These are phyloP conservation scores for Hylaeus volcanicus DNA, from an alignment of 1,140 invertebrate species.

Conservation along the genomic window DNA sequence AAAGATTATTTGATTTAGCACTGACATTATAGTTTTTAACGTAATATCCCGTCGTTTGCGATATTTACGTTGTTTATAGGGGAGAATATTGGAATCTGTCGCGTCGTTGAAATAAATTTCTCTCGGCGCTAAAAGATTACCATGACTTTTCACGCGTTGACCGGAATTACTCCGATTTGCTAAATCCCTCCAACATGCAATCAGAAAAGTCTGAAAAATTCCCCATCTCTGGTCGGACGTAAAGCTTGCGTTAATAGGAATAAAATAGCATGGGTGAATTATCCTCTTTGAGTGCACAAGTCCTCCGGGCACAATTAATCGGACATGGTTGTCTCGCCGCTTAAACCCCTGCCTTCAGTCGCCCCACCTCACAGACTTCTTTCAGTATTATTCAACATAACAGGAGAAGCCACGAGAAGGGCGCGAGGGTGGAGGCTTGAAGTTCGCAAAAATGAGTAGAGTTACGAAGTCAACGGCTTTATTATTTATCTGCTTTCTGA, in stretches of 20 bases:
- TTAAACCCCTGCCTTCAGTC: conserved; percentile 26
- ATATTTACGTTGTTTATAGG: conserved; percentile 6
- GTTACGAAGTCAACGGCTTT: conserved; percentile 42
- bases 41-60: not conserved
- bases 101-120: conserved; percentile 4
- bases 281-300: conserved; percentile 60
- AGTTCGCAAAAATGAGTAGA: conserved; percentile 36
- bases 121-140: not conserved
- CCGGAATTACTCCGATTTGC: conserved; percentile 19
- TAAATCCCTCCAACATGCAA: conserved; percentile 13
- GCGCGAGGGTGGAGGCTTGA: not conserved
- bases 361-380: conserved; percentile 22
- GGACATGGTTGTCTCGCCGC: conserved; percentile 58
- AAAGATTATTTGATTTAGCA: too few relatives aligned
- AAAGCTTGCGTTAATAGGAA: conserved; percentile 47
- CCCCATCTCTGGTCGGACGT: not conserved
- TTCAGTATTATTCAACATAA: conserved; percentile 51
- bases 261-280: conserved; percentile 61
- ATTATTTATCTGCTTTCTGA: conserved; percentile 51
- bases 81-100: not conserved
- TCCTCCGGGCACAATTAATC: conserved; percentile 72
- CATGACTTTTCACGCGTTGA: conserved; percentile 1
- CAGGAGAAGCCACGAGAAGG: conserved; percentile 9
- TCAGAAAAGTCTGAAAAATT: conserved; percentile 17
- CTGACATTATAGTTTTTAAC: not conserved